Base-by-base conservation (phyloP, 2,888 invertebrate genomes). In the Amblyjoppa fuscipennis region DNA sequence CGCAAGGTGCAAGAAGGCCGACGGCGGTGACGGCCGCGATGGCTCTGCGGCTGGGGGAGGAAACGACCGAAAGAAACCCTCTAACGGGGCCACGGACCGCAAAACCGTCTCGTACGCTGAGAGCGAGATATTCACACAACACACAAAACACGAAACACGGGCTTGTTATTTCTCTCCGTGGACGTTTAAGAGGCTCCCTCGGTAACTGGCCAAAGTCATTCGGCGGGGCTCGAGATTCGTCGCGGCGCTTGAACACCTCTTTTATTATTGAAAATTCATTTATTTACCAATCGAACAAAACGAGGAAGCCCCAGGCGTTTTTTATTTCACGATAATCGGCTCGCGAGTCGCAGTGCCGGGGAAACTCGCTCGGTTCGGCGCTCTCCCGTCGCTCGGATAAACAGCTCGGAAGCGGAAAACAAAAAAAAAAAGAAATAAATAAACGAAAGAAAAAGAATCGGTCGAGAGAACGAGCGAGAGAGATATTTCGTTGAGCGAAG, bases 81-180 rank as follows among this genome's bases (percentile, higher is more conserved):
- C 89, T 88, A 89, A 89, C 89, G 84, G 88, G 89, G 87, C 87
- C 86, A 81, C 87, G 83, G 84, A 88, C 88, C 87, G 87, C 88
- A 87, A 87, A 86, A 86, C 84, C 85, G 86, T 87, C 86, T 83
- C 83, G 81, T 73, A 81, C 78, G 82, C 51, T 68, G 53, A 53
- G 13, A 80, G 61, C 41, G 31, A 74, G 4, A 64, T 78, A 53
- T 74, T 68, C 25, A 75, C 61, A 75, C 61, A 49, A 71, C 61
- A 61, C 64, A 69, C 20, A 20, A 20, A 56, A 34, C 31, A 78
- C 31, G 66, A 41, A 41, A 59, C 38, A 41, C 74, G 25, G 61
- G 3, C n/a, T 25, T 56, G 51, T 71, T 16, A 51, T 49, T 38
- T 25, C 71, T 77, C 77, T 41, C 75, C 53, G 79, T 31, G 25